A percentile compares a stretch with the other conserved stretches of the same genome.
These are phyloP conservation scores for Oncorhynchus tshawytscha DNA, from an alignment of 2,113 vertebrate genomes.

Conservation along the genomic window DNA sequence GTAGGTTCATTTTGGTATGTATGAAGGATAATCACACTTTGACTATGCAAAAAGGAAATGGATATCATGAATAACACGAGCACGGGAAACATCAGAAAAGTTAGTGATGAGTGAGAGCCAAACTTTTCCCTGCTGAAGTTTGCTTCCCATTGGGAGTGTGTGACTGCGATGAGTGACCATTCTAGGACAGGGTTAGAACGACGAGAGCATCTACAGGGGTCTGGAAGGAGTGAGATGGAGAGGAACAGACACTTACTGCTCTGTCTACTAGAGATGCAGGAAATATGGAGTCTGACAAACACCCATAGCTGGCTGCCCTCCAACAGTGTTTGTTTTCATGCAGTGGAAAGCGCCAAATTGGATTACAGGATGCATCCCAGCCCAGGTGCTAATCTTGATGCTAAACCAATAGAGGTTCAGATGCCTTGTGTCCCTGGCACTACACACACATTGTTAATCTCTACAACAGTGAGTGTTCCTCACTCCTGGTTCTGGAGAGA, in stretches of 20 bases:
- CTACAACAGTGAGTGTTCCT: too few relatives aligned
- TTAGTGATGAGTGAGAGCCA: constrained; percentile 5
- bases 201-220: constrained; percentile 22
- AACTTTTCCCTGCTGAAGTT: constrained; percentile 26
- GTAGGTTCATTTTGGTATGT: neutral
- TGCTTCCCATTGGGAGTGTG: constrained; percentile 8
- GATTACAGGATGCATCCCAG: too few relatives aligned
- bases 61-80: neutral
- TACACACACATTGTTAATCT: neutral
- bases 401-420: too few relatives aligned
- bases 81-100: neutral
- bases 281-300: neutral
- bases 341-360: too few relatives aligned
- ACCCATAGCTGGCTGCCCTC: too few relatives aligned
- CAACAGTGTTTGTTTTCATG: too few relatives aligned
- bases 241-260: neutral
- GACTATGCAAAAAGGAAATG: neutral
- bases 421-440: neutral
- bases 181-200: constrained; percentile 13
- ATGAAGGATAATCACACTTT: neutral
- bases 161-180: constrained; percentile 6
- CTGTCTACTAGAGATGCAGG: neutral
- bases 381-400: too few relatives aligned
- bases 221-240: constrained; percentile 16
- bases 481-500: too few relatives aligned